A percentile compares a stretch with the other conserved stretches of the same genome.
Conservation (phyloP, 2,888 invertebrate species). For the Nephrotoma guestfalica region DNA sequence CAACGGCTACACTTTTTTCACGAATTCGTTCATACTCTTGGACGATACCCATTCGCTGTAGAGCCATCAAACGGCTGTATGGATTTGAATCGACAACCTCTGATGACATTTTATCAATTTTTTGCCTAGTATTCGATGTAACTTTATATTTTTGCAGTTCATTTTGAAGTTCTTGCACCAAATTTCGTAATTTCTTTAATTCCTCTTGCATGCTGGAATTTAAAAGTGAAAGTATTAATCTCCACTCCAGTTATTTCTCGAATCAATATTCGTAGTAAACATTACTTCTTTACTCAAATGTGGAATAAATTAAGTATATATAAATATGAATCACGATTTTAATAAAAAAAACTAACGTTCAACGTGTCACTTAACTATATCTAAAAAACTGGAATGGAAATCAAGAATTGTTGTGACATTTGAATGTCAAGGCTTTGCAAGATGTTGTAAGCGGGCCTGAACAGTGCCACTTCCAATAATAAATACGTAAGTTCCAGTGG, state of each 20-base stretch:
- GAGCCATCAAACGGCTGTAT: constrained; percentile 96
- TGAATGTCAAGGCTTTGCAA: no score
- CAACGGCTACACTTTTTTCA: constrained; percentile 77
- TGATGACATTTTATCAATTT: constrained; percentile 80
- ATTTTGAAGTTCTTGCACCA: neutral
- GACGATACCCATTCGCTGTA: constrained; percentile 98
- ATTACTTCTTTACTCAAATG: no score
- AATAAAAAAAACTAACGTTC: no score
- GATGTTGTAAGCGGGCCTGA: no score
- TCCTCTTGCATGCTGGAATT: neutral
- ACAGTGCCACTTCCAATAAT: no score
- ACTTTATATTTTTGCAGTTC: constrained; percentile 2
- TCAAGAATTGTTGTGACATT: no score
- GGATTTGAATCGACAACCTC: constrained; percentile 98
- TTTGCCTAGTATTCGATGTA: constrained; percentile 36
- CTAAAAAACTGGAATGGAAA: no score
- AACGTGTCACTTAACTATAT: no score
- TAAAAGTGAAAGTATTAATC: neutral
- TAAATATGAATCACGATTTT: no score
- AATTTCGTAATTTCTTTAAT: neutral
- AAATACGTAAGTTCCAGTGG: no score
- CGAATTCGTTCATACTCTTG: constrained; percentile 91
- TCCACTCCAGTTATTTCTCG: neutral
- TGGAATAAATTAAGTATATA: no score
- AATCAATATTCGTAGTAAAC: neutral